Evolutionary conservation across 2,888 invertebrate species (phyloP), one percentile per base, ranked within the genome.

Genomic region (Brassicogethes aeneus): DNA sequence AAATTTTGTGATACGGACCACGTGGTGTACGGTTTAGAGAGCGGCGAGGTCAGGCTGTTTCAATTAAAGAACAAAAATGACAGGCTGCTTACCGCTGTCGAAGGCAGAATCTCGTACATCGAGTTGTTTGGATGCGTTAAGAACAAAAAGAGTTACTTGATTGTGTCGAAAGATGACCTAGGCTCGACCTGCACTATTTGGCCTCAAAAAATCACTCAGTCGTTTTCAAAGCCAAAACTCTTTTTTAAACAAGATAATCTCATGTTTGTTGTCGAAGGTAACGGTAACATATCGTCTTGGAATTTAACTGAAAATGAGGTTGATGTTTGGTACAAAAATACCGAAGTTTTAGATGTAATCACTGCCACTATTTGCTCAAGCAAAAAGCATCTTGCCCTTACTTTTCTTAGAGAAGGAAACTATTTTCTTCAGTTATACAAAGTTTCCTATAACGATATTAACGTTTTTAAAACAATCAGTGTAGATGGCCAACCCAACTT

Each of bases 11-110:
- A 62, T 3, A 32, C 13, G 14, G 55, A 59, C 38, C 50, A 53
- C 40, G 48, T 65, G n/a, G 53, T 61, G 17, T 58, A 61, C 16
- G 64, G 64, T 10, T 49, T 60, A 23, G 52, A 52, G 41, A 56
- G 50, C 38, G 66, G 66, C 2, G 44, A 56, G 30, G 50, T 66
- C 1, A 48, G 47, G 3, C 50, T 52, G 23, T 62, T 56, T 44
- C 51, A 59, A 23, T 51, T 60, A 32, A 56, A 55, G 37, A 52
- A 42, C 16, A 59, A 57, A 34, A 44, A n/a, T 1, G 39, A 39
- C 8, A 37, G 16, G 10, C n/a, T 36, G 3, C 15, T 17, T 3
- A n/a, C 3, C 8, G 17, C 30, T 10, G n/a, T 16, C 13, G 17
- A 17, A 13, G 41, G 31, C 5, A 41, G 55, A 3, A 49, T 60